Evolutionary conservation across 2,797 vertebrate genomes (phyloP), one percentile per base, ranked within the genome.

Genomic region (Meriones psammophilus): DNA sequence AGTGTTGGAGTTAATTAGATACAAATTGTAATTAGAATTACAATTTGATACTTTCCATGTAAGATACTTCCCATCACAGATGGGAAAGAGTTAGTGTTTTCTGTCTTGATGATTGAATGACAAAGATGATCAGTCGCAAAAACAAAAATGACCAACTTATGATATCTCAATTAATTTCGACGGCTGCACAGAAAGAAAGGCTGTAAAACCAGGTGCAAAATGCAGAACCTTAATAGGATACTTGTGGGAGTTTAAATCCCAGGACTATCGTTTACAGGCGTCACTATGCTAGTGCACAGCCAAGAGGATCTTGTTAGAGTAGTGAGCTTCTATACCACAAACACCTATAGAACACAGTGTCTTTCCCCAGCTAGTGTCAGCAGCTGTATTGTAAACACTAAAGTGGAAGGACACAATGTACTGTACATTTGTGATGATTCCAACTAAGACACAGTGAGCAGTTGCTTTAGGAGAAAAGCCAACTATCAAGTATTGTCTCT

Each of bases 301-400:
- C 26, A 64, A 9, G 8, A 89, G 1, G 7, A 58, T 78, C 56
- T 62, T 33, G 26, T 5, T 28, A 33, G 42, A 17, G 10, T 69
- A 87, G 30, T 4, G 36, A 33, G 17, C 18, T 77, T 80, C 36
- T 17, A 36, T 24, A 42, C 60, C 15, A 58, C 28, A 7, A n/a
- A 85, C 30, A 39, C 3, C 26, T 54, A 39, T 2, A 5, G 22
- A 71, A 8, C 14, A 14, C 3, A 22, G 0, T n/a, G 15, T 0
- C 22, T 39, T 39, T 93, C 80, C 74, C 36, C 1, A 13, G 5
- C 4, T 26, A 60, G 18, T 46, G 22, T 92, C 6, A 17, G 12
- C 42, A 60, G 76, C 71, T 92, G 3, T 8, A n/a, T 30, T 36
- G 26, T 9, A 88, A 79, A 87, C 39, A 17, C 24, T 58, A 12